Percentiles rank a stretch among this genome's conserved stretches.
These are phyloP conservation scores for Fragum fragum DNA, from an alignment of 2,888 invertebrate species.

Conservation along the genomic window DNA sequence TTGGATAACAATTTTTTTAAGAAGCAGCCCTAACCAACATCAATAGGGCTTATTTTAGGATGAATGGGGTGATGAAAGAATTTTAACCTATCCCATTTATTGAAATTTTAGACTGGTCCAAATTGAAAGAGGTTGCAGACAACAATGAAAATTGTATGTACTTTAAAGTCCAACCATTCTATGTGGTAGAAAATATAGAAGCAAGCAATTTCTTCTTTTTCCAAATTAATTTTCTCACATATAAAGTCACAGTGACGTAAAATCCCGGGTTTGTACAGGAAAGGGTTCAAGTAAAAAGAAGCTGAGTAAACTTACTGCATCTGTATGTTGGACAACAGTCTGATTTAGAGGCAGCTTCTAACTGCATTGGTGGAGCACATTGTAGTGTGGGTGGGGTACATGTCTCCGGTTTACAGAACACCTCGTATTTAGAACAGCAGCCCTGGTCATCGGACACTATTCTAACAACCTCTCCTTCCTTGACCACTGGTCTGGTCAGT, in stretches of 20 bases:
- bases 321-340: slow-evolving; percentile 75
- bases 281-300: not conserved
- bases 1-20: slow-evolving; percentile 73
- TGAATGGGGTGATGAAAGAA: slow-evolving; percentile 54
- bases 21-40: slow-evolving; percentile 57
- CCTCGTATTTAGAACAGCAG: slow-evolving; percentile 73
- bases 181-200: too few relatives aligned
- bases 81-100: too few relatives aligned
- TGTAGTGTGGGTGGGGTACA: slow-evolving; percentile 62
- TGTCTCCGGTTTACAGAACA: slow-evolving; percentile 72
- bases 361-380: slow-evolving; percentile 66
- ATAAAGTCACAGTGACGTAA: too few relatives aligned
- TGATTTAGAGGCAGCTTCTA: slow-evolving; percentile 54
- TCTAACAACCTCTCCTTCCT: slow-evolving; percentile 68
- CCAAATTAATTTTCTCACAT: too few relatives aligned
- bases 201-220: too few relatives aligned
- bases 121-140: too few relatives aligned
- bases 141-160: too few relatives aligned
- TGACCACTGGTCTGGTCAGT: slow-evolving; percentile 60
- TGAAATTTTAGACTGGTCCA: too few relatives aligned
- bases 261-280: too few relatives aligned
- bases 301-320: slow-evolving; percentile 71
- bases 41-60: slow-evolving; percentile 62
- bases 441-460: slow-evolving; percentile 66
- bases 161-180: too few relatives aligned